Percentiles rank a stretch among this genome's conserved stretches.
Conservation (phyloP, 1,140 invertebrate genomes). For the Stegodyphus dumicola region DNA sequence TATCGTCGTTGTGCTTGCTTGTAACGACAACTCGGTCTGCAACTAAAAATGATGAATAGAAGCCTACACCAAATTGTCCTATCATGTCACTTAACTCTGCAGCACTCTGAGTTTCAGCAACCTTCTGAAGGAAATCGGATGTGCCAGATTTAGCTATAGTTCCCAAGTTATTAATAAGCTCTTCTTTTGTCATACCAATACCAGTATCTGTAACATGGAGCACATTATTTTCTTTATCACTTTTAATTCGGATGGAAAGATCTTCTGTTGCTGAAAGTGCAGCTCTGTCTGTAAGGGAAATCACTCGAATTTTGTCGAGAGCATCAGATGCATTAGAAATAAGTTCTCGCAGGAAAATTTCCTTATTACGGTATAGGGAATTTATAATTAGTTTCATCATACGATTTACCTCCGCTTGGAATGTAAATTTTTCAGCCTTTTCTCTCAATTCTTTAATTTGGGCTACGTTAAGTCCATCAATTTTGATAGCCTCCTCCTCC, state of each 20-base stretch:
- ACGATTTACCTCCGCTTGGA: constrained; percentile 97
- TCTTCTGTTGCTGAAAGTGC: constrained; percentile 82
- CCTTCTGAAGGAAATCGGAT: constrained; percentile 95
- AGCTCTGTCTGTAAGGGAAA: constrained; percentile 88
- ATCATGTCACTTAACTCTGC: constrained; percentile 87
- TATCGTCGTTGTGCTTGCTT: constrained; percentile 94
- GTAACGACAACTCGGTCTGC: constrained; percentile 90
- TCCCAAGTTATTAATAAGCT: constrained; percentile 95
- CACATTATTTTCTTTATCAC: constrained; percentile 94
- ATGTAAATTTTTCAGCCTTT: constrained; percentile 76
- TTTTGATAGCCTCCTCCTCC: constrained; percentile 96
- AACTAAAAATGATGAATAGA: constrained; percentile 97
- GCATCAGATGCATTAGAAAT: constrained; percentile 92
- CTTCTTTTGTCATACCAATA: constrained; percentile 96
- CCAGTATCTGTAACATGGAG: constrained; percentile 97
- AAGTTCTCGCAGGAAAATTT: constrained; percentile 99
- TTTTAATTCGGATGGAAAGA: constrained; percentile 92
- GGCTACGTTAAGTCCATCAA: constrained; percentile 94
- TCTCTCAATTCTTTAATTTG: constrained; percentile 92
- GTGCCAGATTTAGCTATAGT: constrained; percentile 99
- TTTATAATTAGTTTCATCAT: constrained; percentile 99
- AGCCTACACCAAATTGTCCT: constrained; percentile 94
- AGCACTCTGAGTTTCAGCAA: constrained; percentile 79
- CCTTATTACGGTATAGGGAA: constrained; percentile 99
- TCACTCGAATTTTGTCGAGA: constrained; percentile 91